Base-by-base conservation (phyloP, 2,797 vertebrate species). In the Trachops cirrhosus region DNA sequence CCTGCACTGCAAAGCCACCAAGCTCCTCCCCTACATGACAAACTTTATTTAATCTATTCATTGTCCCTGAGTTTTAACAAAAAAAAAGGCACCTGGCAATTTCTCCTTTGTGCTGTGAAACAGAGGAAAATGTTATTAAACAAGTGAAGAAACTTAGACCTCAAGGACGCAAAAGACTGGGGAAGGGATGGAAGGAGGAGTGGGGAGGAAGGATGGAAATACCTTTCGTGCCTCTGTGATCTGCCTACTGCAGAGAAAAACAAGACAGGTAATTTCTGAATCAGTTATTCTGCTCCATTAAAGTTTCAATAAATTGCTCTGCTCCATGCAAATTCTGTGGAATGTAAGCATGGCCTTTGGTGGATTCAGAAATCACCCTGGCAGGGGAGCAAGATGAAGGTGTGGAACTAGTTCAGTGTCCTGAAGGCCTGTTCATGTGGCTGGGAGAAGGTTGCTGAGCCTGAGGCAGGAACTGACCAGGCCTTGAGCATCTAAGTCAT, bases 271-370 rank as follows among this genome's bases (percentile, higher is more conserved):
- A 80, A 96, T 95, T 89, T 96, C 86, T 57, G 95, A 95, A 52
- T 95, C 86, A 2, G 92, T 97, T 96, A 73, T 95, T 96, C 95
- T 95, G 97, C 86, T 94, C 83, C 86, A 84, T 93, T 95, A 86
- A 94, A 88, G 87, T 88, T 77, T 75, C 68, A 73, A 77, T 91
- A 86, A 92, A 95, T 77, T 96, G 78, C 82, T 37, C 71, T 54
- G 74, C 86, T 92, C 9, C 41, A 92, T 92, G 94, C 82, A 96
- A 50, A 89, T 93, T 89, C 92, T 84, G 57, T 12, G 34, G 83
- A 88, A 75, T 37, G 62, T 57, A 64, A 94, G 29, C 44, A 8
- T 1, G 29, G 79, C 73, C 79, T 96, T 85, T 0, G 48, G 89
- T 57, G 19, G 85, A 52, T 64, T 82, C 29, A 7, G 73, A 57